These are phyloP conservation scores for Cheilinus undulatus DNA, from an alignment of 2,113 vertebrate genomes.

Conservation along the genomic window DNA sequence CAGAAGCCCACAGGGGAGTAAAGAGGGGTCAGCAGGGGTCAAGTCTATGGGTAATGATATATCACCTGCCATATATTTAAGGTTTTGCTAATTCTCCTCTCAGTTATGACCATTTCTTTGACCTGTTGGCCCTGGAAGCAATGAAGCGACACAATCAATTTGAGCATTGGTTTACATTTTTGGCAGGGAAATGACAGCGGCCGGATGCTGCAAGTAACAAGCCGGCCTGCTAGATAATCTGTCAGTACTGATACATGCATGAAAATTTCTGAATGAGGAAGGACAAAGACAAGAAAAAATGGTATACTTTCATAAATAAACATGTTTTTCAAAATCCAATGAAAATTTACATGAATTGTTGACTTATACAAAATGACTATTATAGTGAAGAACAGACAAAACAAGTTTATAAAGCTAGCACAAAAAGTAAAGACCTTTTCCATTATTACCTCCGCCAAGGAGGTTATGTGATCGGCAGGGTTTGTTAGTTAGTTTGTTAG, in stretches of 20 bases:
- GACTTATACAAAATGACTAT: too few species aligned
- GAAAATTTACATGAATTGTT: too few species aligned
- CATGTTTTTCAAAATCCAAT: too few species aligned
- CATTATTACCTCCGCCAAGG: too few species aligned
- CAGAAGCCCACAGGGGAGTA: constrained; percentile 88
- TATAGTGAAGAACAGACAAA: too few species aligned
- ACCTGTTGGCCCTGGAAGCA: constrained; percentile 78
- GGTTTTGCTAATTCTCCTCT: constrained; percentile 93
- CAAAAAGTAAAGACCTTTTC: too few species aligned
- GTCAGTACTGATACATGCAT: constrained; percentile 47
- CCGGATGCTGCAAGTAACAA: constrained; percentile 81
- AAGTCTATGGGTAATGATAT: constrained; percentile 99
- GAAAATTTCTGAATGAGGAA: neutral
- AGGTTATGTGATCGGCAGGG: too few species aligned
- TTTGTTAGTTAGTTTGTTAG: too few species aligned
- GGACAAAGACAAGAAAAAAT: neutral
- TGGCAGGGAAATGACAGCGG: constrained; percentile 82
- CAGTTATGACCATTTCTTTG: constrained; percentile 85
- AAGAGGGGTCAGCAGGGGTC: constrained; percentile 88
- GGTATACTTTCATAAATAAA: neutral
- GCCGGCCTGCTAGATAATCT: constrained; percentile 56
- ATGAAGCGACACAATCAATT: constrained; percentile 85
- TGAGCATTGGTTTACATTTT: constrained; percentile 76
- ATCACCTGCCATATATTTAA: constrained; percentile 93
- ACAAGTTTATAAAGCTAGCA: too few species aligned